Evolutionary conservation across 2,888 invertebrate genomes (phyloP).

Genomic region (Zele albiditarsus): DNA sequence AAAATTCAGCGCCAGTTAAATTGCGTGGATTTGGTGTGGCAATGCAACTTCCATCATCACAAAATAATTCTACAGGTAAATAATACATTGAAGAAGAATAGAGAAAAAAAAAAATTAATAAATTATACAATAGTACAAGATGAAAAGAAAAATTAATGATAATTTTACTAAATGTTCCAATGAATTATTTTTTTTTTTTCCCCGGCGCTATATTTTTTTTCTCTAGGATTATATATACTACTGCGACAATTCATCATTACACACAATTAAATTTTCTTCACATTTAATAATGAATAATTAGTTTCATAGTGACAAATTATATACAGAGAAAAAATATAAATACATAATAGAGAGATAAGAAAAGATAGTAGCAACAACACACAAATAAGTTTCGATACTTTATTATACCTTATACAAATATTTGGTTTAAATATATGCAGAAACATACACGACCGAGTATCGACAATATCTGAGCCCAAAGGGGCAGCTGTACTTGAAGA

Average conservation of each 20-base stretch:
- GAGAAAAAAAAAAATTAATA: constrained; percentile 33
- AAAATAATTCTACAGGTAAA: constrained; percentile 78
- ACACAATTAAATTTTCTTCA: no score
- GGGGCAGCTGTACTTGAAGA: constrained; percentile 89
- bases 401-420: constrained; percentile 50
- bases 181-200: no score
- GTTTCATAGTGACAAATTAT: background rate
- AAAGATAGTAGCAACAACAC: background rate
- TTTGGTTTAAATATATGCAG: constrained; percentile 71
- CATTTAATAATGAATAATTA: background rate
- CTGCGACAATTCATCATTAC: no score
- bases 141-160: no score
- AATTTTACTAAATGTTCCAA: no score
- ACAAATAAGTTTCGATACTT: constrained; percentile 27
- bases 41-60: constrained; percentile 89
- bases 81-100: constrained; percentile 31
- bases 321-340: background rate
- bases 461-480: constrained; percentile 85
- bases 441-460: constrained; percentile 80
- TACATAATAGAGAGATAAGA: background rate
- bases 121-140: background rate
- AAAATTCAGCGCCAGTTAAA: constrained; percentile 99
- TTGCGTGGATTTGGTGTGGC: constrained; percentile 98
- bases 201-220: no score
- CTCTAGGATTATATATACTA: no score